Evolutionary conservation across 1,140 invertebrate species (phyloP).

Genomic region (Nasonia giraulti): DNA sequence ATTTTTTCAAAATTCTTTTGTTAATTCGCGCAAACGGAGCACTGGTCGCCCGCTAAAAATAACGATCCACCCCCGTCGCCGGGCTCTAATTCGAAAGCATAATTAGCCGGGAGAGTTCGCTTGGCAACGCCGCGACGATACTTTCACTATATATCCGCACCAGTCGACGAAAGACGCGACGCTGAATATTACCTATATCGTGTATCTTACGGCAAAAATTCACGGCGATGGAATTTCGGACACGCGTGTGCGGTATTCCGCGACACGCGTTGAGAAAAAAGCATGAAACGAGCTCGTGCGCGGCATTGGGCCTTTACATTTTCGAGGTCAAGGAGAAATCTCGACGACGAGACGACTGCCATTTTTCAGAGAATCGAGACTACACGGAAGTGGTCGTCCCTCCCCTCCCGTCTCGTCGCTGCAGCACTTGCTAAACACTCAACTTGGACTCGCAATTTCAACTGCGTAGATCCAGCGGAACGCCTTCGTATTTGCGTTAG

Average conservation of each 20-base stretch:
- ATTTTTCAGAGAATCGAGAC: background rate
- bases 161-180: background rate
- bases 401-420: background rate
- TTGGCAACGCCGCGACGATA: slow-evolving; percentile 28
- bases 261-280: background rate
- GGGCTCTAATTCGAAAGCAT: background rate
- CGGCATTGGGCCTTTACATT: background rate
- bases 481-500: background rate
- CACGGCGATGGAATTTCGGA: background rate
- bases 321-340: slow-evolving; percentile 13
- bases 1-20: background rate
- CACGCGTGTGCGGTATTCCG: background rate
- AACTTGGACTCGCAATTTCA: background rate
- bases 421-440: background rate
- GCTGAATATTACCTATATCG: background rate
- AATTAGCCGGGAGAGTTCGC: slow-evolving; percentile 1
- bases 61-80: background rate
- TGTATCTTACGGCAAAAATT: too few species aligned
- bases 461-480: background rate
- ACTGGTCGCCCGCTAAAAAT: background rate
- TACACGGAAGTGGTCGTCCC: background rate
- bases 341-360: background rate
- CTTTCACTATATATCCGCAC: slow-evolving; percentile 25
- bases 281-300: background rate
- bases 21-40: background rate